These are phyloP conservation scores for Emydura subglobosa DNA, from an alignment of 2,113 vertebrate genomes.

Conservation along the genomic window DNA sequence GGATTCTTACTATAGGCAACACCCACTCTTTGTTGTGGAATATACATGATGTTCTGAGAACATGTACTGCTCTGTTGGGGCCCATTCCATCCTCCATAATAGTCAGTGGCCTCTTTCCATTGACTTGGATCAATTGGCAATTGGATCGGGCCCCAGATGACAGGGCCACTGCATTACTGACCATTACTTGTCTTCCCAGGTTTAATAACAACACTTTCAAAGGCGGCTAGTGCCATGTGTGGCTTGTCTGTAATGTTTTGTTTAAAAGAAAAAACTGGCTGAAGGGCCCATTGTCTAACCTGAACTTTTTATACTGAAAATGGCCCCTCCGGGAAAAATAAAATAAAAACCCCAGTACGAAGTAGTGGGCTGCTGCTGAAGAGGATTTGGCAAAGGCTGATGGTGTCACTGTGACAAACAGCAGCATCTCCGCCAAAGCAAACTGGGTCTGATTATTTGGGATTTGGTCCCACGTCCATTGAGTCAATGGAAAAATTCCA, in stretches of 20 bases:
- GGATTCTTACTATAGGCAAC: background rate
- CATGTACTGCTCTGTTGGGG: background rate
- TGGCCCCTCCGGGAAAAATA: conserved; percentile 24
- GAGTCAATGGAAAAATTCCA: background rate
- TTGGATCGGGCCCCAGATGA: background rate
- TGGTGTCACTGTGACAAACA: conserved; percentile 21
- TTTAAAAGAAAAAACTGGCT: conserved; percentile 13
- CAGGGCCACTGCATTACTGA: background rate
- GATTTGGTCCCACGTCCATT: background rate
- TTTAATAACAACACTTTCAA: conserved; percentile 24
- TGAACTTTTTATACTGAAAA: conserved; percentile 43
- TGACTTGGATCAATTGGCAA: background rate
- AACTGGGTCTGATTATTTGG: background rate
- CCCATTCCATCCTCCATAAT: background rate
- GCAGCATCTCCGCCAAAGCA: background rate
- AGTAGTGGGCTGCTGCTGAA: conserved; percentile 28
- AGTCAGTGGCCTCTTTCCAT: conserved; percentile 11
- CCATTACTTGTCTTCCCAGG: background rate
- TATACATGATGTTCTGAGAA: background rate
- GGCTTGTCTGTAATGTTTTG: background rate
- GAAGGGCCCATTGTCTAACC: background rate
- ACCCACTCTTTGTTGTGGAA: background rate
- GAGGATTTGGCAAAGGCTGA: conserved; percentile 40
- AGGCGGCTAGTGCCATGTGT: background rate
- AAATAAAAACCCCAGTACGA: background rate